These are phyloP conservation scores for Myiotriccus ornatus DNA, from an alignment of 2,797 vertebrate genomes.

Conservation along the genomic window DNA sequence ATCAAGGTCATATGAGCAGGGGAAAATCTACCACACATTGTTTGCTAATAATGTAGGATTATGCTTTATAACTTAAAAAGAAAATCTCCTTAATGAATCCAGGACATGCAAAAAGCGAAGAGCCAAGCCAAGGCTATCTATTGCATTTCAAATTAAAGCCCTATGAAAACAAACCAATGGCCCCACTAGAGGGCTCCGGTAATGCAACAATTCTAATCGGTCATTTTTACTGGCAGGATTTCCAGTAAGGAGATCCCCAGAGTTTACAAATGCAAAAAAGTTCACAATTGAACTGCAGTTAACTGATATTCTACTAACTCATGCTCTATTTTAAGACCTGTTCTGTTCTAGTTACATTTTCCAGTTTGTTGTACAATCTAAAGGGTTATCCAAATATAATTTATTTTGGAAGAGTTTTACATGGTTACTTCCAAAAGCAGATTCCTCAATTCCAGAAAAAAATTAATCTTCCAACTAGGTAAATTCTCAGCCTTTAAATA, in stretches of 20 bases:
- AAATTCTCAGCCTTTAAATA: neutral
- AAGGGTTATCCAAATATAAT: neutral
- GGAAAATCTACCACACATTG: neutral
- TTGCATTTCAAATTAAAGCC: neutral
- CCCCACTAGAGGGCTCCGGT: slow-evolving; percentile 47
- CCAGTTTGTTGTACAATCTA: neutral
- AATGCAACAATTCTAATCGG: neutral
- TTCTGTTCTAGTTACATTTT: neutral
- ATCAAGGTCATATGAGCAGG: neutral
- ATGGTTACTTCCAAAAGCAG: neutral
- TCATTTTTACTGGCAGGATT: neutral
- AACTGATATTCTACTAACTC: neutral
- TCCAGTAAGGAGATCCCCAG: neutral
- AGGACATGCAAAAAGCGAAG: neutral
- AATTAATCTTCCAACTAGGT: neutral
- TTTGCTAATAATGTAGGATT: neutral
- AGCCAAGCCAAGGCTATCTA: neutral
- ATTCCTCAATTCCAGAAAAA: neutral
- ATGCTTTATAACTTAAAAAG: neutral
- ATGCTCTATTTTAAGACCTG: neutral
- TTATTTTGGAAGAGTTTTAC: neutral
- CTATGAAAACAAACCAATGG: neutral
- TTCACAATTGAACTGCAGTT: neutral
- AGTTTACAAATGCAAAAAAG: neutral
- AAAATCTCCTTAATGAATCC: neutral